These are phyloP conservation scores for Neostethus bicornis DNA, from an alignment of 2,797 vertebrate species.

Conservation along the genomic window DNA sequence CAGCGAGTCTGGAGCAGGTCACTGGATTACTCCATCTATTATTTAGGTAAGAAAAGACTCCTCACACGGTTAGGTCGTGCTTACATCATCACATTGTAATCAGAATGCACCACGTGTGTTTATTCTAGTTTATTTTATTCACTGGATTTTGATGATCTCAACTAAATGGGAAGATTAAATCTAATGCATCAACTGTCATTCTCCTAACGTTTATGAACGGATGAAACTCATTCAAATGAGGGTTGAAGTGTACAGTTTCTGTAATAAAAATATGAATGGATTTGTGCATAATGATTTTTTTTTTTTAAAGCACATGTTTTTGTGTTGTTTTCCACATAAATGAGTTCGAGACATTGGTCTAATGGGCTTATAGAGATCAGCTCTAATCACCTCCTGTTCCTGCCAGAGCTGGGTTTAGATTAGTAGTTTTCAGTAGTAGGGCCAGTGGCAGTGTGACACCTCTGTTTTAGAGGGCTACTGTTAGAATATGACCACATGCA, in stretches of 20 bases:
- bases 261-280: background rate
- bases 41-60: constrained; percentile 70
- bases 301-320: constrained; percentile 1
- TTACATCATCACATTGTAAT: background rate
- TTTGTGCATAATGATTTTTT: background rate
- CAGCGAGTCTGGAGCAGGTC: constrained; percentile 59
- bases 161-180: background rate
- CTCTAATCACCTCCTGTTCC: constrained; percentile 58
- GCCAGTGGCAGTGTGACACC: background rate
- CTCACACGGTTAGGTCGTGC: background rate
- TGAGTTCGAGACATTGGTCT: constrained; percentile 44
- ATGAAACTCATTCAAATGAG: background rate
- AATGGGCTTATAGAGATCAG: constrained; percentile 68
- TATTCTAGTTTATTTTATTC: constrained; percentile 4
- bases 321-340: constrained; percentile 32
- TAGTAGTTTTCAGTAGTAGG: constrained; percentile 25
- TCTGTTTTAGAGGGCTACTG: no score
- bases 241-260: no score
- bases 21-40: constrained; percentile 55
- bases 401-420: constrained; percentile 22
- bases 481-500: background rate
- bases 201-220: background rate
- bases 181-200: background rate
- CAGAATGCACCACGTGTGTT: background rate
- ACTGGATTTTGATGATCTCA: background rate